Conservation (phyloP, 2,888 invertebrate species). For the Palloptera scutellata region DNA sequence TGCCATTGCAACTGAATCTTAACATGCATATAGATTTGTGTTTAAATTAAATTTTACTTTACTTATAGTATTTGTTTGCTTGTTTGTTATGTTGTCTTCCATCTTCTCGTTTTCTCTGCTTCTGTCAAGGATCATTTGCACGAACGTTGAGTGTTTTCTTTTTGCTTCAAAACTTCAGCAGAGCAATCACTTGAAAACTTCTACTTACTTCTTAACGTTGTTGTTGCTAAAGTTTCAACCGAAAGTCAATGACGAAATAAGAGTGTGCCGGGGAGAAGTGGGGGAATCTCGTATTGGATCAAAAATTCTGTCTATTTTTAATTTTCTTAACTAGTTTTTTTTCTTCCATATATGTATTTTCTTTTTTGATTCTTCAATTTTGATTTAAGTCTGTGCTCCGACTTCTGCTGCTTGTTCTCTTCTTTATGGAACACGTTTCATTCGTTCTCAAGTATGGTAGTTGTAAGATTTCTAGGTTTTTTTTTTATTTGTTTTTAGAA, state of each 20-base stretch:
- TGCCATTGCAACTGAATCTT: neutral
- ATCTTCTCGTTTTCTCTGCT: constrained; percentile 3
- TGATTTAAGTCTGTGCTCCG: neutral
- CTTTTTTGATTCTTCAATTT: constrained; percentile 21
- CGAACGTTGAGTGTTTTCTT: constrained; percentile 48
- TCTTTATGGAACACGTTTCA: constrained; percentile 3
- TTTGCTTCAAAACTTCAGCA: constrained; percentile 32
- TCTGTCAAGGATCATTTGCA: constrained; percentile 52
- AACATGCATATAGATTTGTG: constrained; percentile 4
- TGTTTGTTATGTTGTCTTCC: neutral
- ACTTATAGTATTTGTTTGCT: too few relatives aligned
- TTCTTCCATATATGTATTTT: constrained; percentile 13
- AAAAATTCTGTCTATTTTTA: too few relatives aligned
- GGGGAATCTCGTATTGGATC: too few relatives aligned
- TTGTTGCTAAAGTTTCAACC: constrained; percentile 25
- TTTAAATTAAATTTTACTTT: too few relatives aligned
- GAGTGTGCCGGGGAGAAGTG: too few relatives aligned
- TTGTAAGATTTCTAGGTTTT: neutral
- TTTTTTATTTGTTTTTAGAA: neutral
- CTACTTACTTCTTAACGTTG: constrained; percentile 23
- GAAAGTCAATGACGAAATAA: constrained; percentile 3
- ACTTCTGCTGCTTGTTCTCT: neutral
- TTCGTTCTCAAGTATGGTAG: constrained; percentile 8
- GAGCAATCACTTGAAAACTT: constrained; percentile 20
- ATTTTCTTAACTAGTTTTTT: constrained; percentile 42